These are phyloP conservation scores for Himalopsyche japonica DNA, from an alignment of 2,888 invertebrate genomes.

Conservation along the genomic window DNA sequence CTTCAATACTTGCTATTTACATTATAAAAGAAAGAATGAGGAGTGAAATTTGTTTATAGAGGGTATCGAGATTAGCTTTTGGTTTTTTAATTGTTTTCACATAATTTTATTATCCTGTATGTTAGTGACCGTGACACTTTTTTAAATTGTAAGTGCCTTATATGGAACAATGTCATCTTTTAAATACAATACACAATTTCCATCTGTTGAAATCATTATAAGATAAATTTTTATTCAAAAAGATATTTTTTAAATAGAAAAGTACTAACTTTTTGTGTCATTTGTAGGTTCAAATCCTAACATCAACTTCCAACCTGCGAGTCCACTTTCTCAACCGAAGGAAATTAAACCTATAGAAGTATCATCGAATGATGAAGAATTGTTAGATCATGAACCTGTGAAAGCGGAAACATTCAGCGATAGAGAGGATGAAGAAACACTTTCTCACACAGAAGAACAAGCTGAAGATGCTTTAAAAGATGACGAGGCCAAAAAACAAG, in stretches of 20 bases:
- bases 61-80: too few relatives aligned
- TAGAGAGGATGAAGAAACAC: constrained; percentile 48
- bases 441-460: constrained; percentile 47
- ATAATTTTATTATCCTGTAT: too few relatives aligned
- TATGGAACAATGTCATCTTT: too few relatives aligned
- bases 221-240: too few relatives aligned
- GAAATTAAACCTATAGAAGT: neutral
- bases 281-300: neutral
- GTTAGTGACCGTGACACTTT: too few relatives aligned
- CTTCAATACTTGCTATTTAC: too few relatives aligned
- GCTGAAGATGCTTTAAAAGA: constrained; percentile 48
- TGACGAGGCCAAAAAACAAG: constrained; percentile 53
- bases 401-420: constrained; percentile 13
- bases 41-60: too few relatives aligned
- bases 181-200: too few relatives aligned
- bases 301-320: constrained; percentile 22
- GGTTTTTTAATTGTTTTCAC: too few relatives aligned
- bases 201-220: too few relatives aligned
- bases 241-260: neutral
- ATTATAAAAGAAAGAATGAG: too few relatives aligned
- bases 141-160: too few relatives aligned
- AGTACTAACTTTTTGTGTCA: neutral
- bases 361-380: neutral
- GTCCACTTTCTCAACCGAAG: constrained; percentile 31
- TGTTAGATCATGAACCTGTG: neutral